Base-by-base conservation (phyloP, 2,113 vertebrate genomes). In the Albula goreensis region DNA sequence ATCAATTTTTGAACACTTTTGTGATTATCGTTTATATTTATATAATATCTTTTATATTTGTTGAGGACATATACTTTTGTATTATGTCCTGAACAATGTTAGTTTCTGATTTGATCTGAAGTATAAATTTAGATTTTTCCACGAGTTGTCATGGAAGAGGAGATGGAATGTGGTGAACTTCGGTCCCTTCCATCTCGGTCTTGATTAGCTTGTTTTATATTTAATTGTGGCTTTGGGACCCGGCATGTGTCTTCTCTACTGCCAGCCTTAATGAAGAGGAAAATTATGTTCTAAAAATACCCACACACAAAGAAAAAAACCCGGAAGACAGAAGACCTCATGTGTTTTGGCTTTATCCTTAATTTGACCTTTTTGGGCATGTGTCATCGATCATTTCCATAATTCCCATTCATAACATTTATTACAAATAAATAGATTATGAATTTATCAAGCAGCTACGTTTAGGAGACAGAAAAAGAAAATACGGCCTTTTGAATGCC, bases 181-280 rank as follows among this genome's bases (percentile, higher is more conserved):
- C n/a, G n/a, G 66, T 8, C 66, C 66, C 25, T 74, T 19, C n/a
- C 66, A 74, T 74, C 66, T 31, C 66, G 4, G 7, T 31, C 22
- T 74, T 74, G 22, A 74, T 74, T 74, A 74, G 66, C 22, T 74
- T 74, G 66, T 74, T 74, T 25, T 74, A 74, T 74, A 74, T 74
- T 74, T 74, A 74, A 74, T 25, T 25, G 5, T 8, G 66, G 66
- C 66, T 74, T 74, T 74, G 66, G 66, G 66, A 74, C 66, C 66
- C 8, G 8, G 66, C n/a, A 11, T 56, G 66, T 19, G 22, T 74
- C 66, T 74, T 31, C 19, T 8, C 66, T 25, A 74, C 22, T 19
- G n/a, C 66, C 66, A 74, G 19, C n/a, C 66, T 74, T 74, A 74
- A 74, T 74, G 66, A 74, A 74, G 66, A 74, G 66, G 66, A 74